Percentiles rank a stretch among this genome's conserved stretches.
These are phyloP conservation scores for Bilobella aurantiaca DNA, from an alignment of 1,140 invertebrate genomes.

Conservation along the genomic window DNA sequence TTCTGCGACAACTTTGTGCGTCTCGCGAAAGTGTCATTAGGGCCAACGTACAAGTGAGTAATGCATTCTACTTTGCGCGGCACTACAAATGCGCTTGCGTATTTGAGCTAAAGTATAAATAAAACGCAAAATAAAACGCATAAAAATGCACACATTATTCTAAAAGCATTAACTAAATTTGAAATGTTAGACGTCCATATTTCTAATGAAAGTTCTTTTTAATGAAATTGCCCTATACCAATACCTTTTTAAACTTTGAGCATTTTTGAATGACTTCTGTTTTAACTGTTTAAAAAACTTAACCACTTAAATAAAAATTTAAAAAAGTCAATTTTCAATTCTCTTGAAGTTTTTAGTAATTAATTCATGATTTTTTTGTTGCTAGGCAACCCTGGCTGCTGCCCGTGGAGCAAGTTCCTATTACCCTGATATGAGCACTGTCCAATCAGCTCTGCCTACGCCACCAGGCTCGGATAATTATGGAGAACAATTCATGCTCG, in stretches of 20 bases:
- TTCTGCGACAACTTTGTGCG: constrained; percentile 80
- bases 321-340: not conserved
- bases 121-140: too few species aligned
- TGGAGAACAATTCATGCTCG: constrained; percentile 51
- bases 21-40: constrained; percentile 89
- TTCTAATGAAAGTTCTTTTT: too few species aligned
- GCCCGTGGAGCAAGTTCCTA: constrained; percentile 35
- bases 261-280: not conserved
- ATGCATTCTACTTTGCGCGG: constrained; percentile 32
- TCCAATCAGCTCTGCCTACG: constrained; percentile 63
- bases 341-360: not conserved
- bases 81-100: not conserved
- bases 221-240: too few species aligned
- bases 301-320: too few species aligned
- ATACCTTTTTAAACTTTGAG: too few species aligned
- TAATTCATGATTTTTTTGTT: not conserved
- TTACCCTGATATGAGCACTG: constrained; percentile 36
- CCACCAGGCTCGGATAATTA: constrained; percentile 63
- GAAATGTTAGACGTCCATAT: too few species aligned
- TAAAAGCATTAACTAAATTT: too few species aligned
- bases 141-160: too few species aligned
- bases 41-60: constrained; percentile 69
- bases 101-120: too few species aligned
- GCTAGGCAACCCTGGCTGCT: constrained; percentile 43
- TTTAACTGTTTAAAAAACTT: not conserved